These are phyloP conservation scores for Columba livia DNA, from an alignment of 2,113 vertebrate species.

Conservation along the genomic window DNA sequence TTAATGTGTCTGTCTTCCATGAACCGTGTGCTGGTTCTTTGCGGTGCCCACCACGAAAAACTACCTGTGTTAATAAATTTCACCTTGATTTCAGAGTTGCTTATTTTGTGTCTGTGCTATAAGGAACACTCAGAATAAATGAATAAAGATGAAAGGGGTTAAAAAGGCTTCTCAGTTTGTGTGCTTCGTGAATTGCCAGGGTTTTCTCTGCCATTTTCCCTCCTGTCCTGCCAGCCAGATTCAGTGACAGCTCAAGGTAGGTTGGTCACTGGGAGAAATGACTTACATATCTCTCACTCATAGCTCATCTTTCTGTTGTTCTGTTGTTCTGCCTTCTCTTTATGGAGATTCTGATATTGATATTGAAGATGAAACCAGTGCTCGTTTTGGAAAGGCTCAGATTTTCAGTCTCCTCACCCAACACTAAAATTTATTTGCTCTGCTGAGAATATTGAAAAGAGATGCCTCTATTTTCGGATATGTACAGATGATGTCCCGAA, in stretches of 20 bases:
- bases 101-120: not conserved
- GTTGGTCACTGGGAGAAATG: not conserved
- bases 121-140: not conserved
- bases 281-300: not conserved
- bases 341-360: not conserved
- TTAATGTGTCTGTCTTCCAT: not conserved
- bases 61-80: not conserved
- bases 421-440: not conserved
- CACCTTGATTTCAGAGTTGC: not conserved
- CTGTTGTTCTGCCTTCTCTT: not conserved
- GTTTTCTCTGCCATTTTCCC: not conserved
- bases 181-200: not conserved
- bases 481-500: not conserved
- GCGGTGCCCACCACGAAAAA: not conserved
- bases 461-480: not conserved
- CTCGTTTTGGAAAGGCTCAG: not conserved
- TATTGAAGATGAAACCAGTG: not conserved
- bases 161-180: not conserved
- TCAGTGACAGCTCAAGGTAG: not conserved
- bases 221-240: not conserved
- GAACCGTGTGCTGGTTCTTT: rapidly evolving
- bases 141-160: not conserved
- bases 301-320: not conserved
- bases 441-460: not conserved
- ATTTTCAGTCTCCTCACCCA: not conserved